phyloP scores from a whole-genome alignment of 2,113 vertebrate species.

The Ptilonorhynchus violaceus region DNA sequence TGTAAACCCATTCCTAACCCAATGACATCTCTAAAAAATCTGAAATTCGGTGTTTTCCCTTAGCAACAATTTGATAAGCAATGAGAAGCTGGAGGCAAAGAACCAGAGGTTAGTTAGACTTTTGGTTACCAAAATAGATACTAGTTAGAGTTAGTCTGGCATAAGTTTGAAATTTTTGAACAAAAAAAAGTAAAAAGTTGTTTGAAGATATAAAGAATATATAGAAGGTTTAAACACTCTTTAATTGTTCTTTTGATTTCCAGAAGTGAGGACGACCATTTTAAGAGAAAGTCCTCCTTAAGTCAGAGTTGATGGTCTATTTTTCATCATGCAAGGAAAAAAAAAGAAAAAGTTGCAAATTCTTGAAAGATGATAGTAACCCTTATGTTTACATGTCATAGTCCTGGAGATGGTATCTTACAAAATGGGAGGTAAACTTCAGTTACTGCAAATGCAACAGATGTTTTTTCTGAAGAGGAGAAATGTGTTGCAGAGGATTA shows the following conservation, averaged over 20 bases:
- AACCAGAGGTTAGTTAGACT: background rate
- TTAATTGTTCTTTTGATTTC: background rate
- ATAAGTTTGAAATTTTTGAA: background rate
- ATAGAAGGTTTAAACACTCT: background rate
- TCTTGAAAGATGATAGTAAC: background rate
- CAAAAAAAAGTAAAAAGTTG: background rate
- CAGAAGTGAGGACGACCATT: background rate
- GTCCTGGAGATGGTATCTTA: background rate
- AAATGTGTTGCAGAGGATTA: background rate
- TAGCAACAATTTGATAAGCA: background rate
- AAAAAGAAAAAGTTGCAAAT: background rate
- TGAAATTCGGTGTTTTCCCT: background rate
- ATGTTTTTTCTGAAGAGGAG: background rate
- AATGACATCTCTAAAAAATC: background rate
- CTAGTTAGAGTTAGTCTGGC: background rate
- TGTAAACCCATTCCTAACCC: background rate
- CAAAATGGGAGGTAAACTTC: background rate
- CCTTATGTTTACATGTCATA: background rate
- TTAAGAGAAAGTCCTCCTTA: background rate
- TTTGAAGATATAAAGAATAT: background rate
- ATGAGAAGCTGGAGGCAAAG: background rate
- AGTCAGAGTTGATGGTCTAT: background rate
- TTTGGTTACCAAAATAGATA: background rate
- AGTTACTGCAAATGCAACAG: background rate
- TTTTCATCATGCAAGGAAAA: background rate